These are phyloP conservation scores for Zygothrica quintamaculata DNA, from an alignment of 2,888 invertebrate genomes.

Conservation along the genomic window DNA sequence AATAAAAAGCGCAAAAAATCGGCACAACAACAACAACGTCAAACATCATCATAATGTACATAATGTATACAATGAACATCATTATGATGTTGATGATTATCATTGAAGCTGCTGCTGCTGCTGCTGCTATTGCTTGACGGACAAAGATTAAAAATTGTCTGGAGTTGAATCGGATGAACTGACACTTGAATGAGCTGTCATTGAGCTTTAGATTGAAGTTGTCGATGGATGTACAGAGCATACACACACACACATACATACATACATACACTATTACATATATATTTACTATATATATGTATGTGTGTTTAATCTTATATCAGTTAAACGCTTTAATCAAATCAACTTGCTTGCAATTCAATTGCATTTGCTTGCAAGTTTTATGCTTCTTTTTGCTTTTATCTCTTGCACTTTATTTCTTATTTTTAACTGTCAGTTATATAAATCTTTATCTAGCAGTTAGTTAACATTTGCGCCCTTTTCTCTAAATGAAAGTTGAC, in stretches of 20 bases:
- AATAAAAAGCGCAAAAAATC: conserved; percentile 60
- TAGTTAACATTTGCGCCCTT: conserved; percentile 32
- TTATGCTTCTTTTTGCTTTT: too few relatives aligned
- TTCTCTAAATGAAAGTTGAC: conserved; percentile 74
- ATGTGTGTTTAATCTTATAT: too few relatives aligned
- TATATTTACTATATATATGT: too few relatives aligned
- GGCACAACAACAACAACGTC: not conserved
- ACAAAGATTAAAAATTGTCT: conserved; percentile 21
- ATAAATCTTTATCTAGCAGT: too few relatives aligned
- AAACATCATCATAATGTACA: not conserved
- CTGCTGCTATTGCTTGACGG: conserved; percentile 44
- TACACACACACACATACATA: too few relatives aligned
- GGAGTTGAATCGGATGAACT: conserved; percentile 40
- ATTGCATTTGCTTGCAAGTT: too few relatives aligned
- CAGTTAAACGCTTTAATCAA: too few relatives aligned
- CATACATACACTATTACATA: too few relatives aligned
- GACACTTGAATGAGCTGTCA: conserved; percentile 67
- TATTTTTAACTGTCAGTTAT: too few relatives aligned
- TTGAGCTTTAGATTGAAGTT: conserved; percentile 28
- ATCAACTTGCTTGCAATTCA: too few relatives aligned
- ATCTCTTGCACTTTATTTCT: too few relatives aligned
- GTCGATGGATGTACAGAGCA: too few relatives aligned
- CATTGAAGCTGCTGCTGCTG: conserved; percentile 18
- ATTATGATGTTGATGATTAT: conserved; percentile 25
- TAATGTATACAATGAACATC: conserved; percentile 4